A percentile compares a stretch with the other conserved stretches of the same genome.
Evolutionary conservation across 2,888 invertebrate species (phyloP).

Genomic region (Leptura quadrifasciata): DNA sequence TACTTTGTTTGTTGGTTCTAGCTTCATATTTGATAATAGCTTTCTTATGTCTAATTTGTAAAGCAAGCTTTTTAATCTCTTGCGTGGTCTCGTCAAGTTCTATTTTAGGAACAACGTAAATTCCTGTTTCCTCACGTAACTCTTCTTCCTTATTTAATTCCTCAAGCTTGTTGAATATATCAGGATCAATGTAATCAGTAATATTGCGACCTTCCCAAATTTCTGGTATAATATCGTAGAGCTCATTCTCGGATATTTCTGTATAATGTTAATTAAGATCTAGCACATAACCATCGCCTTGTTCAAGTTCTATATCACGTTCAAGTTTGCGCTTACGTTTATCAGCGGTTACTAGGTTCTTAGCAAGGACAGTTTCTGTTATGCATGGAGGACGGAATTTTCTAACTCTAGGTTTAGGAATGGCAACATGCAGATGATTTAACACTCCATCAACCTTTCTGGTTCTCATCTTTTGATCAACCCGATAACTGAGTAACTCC

Average conservation of each 20-base stretch:
- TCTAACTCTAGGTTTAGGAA: conserved; percentile 88
- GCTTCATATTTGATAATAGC: conserved; percentile 89
- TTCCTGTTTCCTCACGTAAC: conserved; percentile 87
- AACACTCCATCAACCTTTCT: conserved; percentile 92
- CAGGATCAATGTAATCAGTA: conserved; percentile 97
- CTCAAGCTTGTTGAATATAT: conserved; percentile 94
- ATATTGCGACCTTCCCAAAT: conserved; percentile 97
- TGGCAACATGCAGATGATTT: conserved; percentile 94
- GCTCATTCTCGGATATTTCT: conserved; percentile 93
- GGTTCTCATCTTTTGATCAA: conserved; percentile 94
- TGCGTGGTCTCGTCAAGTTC: conserved; percentile 92
- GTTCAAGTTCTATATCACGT: conserved; percentile 93
- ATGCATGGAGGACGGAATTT: conserved; percentile 85
- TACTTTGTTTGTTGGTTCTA: conserved; percentile 87
- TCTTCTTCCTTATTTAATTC: conserved; percentile 94
- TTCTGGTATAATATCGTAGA: conserved; percentile 96
- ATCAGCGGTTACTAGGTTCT: conserved; percentile 74
- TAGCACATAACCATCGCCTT: conserved; percentile 95
- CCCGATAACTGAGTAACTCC: conserved; percentile 91
- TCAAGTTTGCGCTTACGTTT: conserved; percentile 85
- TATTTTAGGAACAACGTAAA: conserved; percentile 91
- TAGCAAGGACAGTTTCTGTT: conserved; percentile 80
- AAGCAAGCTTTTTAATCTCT: conserved; percentile 88
- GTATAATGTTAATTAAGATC: conserved; percentile 94
- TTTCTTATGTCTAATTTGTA: conserved; percentile 92